Evolutionary conservation across 2,888 invertebrate genomes (phyloP).

Genomic region (Gryllus longicercus): DNA sequence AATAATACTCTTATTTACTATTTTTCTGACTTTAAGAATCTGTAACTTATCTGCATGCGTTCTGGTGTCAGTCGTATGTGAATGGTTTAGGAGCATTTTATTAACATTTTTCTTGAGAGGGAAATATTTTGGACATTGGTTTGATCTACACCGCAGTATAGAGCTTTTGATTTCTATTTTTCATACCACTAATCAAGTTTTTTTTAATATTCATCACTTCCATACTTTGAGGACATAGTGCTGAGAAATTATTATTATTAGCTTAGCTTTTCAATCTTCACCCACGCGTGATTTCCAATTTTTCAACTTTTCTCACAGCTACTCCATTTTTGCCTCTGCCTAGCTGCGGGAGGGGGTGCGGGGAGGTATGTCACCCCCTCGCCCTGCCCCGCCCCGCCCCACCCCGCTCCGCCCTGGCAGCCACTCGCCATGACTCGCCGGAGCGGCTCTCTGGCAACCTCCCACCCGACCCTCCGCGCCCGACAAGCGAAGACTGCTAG

Average conservation of each 20-base stretch:
- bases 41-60: too few relatives aligned
- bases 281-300: neutral
- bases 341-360: neutral
- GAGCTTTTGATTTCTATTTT: neutral
- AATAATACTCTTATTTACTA: too few relatives aligned
- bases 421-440: too few relatives aligned
- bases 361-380: neutral
- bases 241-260: neutral
- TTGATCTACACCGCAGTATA: conserved; percentile 1
- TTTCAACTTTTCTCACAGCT: conserved; percentile 9
- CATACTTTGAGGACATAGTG: neutral
- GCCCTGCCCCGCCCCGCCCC: neutral
- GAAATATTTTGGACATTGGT: conserved; percentile 11
- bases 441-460: too few relatives aligned
- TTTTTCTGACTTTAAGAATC: too few relatives aligned
- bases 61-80: neutral
- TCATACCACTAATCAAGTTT: neutral
- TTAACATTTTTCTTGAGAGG: neutral
- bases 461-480: too few relatives aligned
- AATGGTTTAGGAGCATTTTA: neutral
- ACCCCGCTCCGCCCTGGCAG: neutral
- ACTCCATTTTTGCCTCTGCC: neutral
- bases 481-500: too few relatives aligned
- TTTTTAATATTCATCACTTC: neutral
- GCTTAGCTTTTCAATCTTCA: neutral